phyloP scores from a whole-genome alignment of 2,888 invertebrate genomes.

The Sepiola atlantica region DNA sequence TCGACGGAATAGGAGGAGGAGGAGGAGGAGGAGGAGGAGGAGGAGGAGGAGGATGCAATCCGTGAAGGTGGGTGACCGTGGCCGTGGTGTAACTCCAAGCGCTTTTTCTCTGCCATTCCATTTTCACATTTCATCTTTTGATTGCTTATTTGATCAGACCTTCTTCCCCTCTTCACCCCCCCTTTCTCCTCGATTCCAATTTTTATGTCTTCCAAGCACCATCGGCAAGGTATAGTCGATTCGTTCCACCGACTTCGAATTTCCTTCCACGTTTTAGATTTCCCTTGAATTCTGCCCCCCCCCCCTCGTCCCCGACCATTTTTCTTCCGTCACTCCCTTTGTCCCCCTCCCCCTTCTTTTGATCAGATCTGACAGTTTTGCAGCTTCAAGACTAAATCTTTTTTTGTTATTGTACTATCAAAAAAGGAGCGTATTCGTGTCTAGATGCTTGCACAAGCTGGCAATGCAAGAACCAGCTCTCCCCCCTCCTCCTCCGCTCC shows the following conservation, averaged over 20 bases:
- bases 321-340: conserved; percentile 11
- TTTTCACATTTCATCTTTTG: conserved; percentile 44
- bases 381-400: conserved; percentile 42
- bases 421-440: background rate
- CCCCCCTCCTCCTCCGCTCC: too few relatives aligned
- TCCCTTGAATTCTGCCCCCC: background rate
- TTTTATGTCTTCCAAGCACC: conserved; percentile 42
- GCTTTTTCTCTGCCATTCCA: conserved; percentile 36
- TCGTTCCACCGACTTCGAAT: conserved; percentile 40
- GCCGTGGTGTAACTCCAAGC: background rate
- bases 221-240: conserved; percentile 39
- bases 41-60: background rate
- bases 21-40: background rate
- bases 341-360: background rate
- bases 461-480: conserved; percentile 8
- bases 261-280: conserved; percentile 43
- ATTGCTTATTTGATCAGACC: conserved; percentile 43
- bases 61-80: background rate
- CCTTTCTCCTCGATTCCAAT: background rate
- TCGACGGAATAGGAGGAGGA: background rate
- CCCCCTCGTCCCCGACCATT: background rate
- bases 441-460: conserved; percentile 15
- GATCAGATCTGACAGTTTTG: conserved; percentile 44
- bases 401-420: conserved; percentile 43
- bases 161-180: background rate